Conservation (phyloP, 2,797 vertebrate genomes). For the Natrix natrix region DNA sequence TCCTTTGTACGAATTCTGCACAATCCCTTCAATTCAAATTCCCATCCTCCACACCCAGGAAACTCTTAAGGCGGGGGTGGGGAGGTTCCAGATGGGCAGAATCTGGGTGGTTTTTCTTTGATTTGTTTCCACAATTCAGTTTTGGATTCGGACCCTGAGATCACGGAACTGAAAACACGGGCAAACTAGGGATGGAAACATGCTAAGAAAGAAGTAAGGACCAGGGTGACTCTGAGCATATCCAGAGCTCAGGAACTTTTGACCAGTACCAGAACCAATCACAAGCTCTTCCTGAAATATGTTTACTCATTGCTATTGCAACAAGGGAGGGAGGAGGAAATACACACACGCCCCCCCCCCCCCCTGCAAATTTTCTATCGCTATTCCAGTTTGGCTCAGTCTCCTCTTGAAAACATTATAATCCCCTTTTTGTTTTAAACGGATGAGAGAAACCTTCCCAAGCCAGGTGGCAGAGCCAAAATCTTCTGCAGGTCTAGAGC, state of each 20-base stretch:
- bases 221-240: background rate
- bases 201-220: background rate
- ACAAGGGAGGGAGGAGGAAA: no score
- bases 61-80: background rate
- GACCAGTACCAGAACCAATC: background rate
- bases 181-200: background rate
- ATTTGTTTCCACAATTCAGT: background rate
- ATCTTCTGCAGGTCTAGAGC: no score
- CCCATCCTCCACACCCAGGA: background rate
- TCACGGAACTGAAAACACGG: background rate
- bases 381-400: background rate
- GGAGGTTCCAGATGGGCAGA: background rate
- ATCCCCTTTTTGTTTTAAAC: fast-evolving
- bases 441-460: background rate
- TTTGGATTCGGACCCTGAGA: background rate
- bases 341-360: background rate
- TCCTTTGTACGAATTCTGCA: background rate
- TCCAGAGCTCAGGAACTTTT: background rate
- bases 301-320: background rate
- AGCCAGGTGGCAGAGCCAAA: background rate
- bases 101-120: background rate
- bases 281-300: background rate
- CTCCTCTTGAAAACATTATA: background rate
- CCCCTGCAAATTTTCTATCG: background rate
- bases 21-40: background rate